Base-by-base conservation (phyloP, 1,140 invertebrate genomes). In the Diploscapter pachys region DNA sequence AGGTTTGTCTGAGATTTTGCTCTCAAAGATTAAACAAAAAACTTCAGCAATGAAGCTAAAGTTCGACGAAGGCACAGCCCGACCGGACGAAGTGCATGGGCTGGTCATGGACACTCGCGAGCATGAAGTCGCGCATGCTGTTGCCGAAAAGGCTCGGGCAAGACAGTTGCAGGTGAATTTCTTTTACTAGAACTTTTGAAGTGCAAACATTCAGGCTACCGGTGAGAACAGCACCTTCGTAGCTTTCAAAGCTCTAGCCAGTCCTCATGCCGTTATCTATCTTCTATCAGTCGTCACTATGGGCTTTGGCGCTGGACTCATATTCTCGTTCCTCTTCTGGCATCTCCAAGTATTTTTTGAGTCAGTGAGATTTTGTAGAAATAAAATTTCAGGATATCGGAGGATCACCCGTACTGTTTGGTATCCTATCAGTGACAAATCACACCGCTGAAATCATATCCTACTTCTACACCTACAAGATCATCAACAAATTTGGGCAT, bases 321-420 rank as follows among this genome's bases (percentile, higher is more conserved):
- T 98, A 74, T 99, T 99, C 87, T 96, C 96, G 2, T 99, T 99
- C 87, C 90, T 99, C 49, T 99, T 98, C 88, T 99, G 96, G 96
- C 96, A 99, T 88, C 89, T 99, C 54, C 93, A 90, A 85, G 96
- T 98, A 31, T 31, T 31, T 31, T 31, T 31, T 31, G 85, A 93
- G 67, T 55, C 76, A 8, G n/a, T 75, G 9, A 31, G 1, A 4
- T 0, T 65, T 11, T 68, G n/a, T 9, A 49, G 53, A 54, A 49
- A 59, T 3, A 1, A 6, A 11, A 79, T 75, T 83, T 54, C 85
- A 96, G 89, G 96, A 99, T 85, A 92, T 95, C 81, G 95, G 93
- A 3, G 96, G 96, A 11, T 92, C 93, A 0, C 95, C 96, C 3
- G 98, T 96, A 0, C 89, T 99, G 0, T 99, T 99, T 84, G 96